These are phyloP conservation scores for Yoshiicerus persimilis DNA, from an alignment of 1,140 invertebrate species.

Conservation along the genomic window DNA sequence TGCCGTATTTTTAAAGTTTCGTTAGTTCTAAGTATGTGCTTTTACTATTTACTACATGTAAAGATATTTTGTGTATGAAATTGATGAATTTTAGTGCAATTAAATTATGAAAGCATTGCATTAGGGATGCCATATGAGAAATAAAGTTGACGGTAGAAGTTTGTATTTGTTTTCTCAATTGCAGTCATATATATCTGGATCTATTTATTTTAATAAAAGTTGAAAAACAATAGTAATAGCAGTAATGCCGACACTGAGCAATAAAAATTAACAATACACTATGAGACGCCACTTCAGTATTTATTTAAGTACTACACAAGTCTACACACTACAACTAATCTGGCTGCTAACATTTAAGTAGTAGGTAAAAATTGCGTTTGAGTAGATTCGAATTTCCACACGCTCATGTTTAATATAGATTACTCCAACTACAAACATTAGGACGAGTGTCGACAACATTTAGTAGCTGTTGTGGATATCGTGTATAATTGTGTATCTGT, in stretches of 20 bases:
- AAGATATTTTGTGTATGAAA: not conserved
- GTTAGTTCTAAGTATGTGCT: not conserved
- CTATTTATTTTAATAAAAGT: slow-evolving; percentile 17
- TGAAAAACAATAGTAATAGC: slow-evolving; percentile 21
- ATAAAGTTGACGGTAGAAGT: not conserved
- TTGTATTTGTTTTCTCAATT: not conserved
- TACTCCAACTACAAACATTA: not conserved
- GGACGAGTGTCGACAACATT: not conserved
- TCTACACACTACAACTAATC: not conserved
- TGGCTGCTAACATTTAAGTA: not conserved
- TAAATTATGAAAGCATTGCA: too few species aligned
- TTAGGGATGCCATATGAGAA: too few species aligned
- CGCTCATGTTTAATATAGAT: not conserved
- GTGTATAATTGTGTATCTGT: not conserved
- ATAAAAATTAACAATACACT: not conserved
- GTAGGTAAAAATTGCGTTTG: not conserved
- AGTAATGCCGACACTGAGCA: not conserved
- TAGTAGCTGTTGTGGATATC: not conserved
- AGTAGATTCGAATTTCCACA: not conserved
- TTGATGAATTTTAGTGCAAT: not conserved
- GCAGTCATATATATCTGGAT: slow-evolving; percentile 16
- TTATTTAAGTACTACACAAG: not conserved
- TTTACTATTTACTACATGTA: not conserved
- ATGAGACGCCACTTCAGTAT: not conserved
- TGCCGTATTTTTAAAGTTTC: not conserved